phyloP scores from a whole-genome alignment of 2,888 invertebrate genomes.

The Poecilobothrus nobilitatus region DNA sequence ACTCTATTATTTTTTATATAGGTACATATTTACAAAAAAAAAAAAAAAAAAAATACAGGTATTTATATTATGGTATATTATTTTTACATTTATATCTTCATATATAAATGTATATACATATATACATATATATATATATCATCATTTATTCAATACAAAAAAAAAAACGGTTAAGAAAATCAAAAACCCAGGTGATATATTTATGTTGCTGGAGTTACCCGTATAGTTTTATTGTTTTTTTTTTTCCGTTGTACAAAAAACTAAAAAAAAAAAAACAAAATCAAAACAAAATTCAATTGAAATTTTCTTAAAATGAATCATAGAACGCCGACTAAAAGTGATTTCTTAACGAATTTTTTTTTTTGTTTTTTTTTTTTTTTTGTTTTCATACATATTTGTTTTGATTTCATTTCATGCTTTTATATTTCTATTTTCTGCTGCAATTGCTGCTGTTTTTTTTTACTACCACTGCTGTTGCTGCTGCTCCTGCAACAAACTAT shows the following conservation, averaged over 20 bases:
- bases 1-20: neutral
- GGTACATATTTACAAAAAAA: no score
- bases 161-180: no score
- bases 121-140: no score
- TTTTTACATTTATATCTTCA: no score
- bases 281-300: neutral
- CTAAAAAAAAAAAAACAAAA: no score
- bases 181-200: neutral
- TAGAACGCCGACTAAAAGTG: neutral
- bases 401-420: no score
- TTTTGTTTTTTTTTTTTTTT: neutral
- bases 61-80: no score
- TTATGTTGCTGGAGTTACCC: conserved; percentile 3
- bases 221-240: neutral
- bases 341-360: neutral
- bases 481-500: neutral
- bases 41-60: no score
- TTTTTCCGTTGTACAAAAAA: no score
- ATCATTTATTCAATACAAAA: no score
- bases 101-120: no score
- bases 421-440: neutral
- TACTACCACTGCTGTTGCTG: neutral
- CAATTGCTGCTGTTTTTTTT: neutral
- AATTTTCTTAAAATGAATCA: conserved; percentile 6
- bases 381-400: neutral